These are phyloP conservation scores for Gobio gobio DNA, from an alignment of 2,113 vertebrate genomes.

Conservation along the genomic window DNA sequence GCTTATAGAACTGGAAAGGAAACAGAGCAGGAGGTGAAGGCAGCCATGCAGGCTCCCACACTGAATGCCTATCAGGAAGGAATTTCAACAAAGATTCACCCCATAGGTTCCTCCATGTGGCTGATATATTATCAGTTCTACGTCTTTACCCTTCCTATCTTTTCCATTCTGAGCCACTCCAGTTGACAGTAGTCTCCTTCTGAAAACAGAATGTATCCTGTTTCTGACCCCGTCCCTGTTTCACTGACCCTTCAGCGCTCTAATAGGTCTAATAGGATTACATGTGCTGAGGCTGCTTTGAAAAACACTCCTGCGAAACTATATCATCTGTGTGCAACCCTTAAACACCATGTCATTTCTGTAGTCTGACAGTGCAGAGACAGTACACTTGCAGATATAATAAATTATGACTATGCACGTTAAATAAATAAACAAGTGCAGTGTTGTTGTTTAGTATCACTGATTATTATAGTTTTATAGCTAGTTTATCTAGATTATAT, in stretches of 20 bases:
- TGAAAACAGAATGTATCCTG: conserved; percentile 45
- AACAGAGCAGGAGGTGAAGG: conserved; percentile 59
- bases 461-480: neutral
- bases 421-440: too few species aligned
- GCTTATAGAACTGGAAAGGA: conserved; percentile 65
- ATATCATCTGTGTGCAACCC: neutral
- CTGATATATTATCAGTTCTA: conserved; percentile 50
- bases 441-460: neutral
- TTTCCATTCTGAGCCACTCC: neutral
- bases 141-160: conserved; percentile 48
- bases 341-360: neutral
- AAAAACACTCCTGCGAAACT: neutral
- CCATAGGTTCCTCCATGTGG: conserved; percentile 63
- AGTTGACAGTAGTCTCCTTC: neutral
- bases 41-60: conserved; percentile 48
- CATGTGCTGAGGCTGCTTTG: conserved; percentile 15
- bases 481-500: too few species aligned
- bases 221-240: conserved; percentile 12
- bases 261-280: conserved; percentile 37
- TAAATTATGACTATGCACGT: too few species aligned
- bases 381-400: neutral
- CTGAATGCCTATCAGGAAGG: conserved; percentile 63
- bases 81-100: conserved; percentile 71
- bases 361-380: neutral
- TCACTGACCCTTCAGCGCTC: neutral